These are phyloP conservation scores for Panthera tigris DNA, from an alignment of 2,113 vertebrate genomes.

Conservation along the genomic window DNA sequence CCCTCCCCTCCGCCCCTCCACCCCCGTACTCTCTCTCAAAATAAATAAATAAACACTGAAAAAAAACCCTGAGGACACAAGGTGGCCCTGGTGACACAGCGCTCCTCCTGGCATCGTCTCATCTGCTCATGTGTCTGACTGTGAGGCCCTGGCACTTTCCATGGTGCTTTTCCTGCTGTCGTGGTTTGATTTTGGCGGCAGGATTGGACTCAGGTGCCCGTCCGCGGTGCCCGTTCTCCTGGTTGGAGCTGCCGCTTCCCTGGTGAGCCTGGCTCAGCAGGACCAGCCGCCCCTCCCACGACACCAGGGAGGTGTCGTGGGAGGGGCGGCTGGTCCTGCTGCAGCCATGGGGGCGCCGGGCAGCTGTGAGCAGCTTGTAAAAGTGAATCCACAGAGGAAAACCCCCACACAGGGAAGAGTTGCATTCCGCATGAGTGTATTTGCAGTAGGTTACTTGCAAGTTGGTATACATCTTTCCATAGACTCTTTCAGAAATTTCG, in stretches of 20 bases:
- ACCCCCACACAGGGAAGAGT: accelerated
- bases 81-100: neutral
- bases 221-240: too few species aligned
- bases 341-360: accelerated
- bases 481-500: neutral
- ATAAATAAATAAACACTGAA: too few species aligned
- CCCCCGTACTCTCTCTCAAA: too few species aligned
- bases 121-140: accelerated
- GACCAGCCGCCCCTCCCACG: too few species aligned
- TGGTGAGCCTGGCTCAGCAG: too few species aligned
- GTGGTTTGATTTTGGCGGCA: neutral
- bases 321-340: neutral
- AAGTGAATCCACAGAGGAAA: accelerated
- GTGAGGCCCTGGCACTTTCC: accelerated
- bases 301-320: too few species aligned
- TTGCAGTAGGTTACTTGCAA: neutral
- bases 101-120: neutral
- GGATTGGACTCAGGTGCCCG: too few species aligned
- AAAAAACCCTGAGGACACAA: neutral
- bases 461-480: neutral
- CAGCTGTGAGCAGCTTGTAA: accelerated
- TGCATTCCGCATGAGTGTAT: accelerated
- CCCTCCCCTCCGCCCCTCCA: too few species aligned
- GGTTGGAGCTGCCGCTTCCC: neutral
- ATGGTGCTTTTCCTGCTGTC: neutral